phyloP scores from a whole-genome alignment of 1,140 invertebrate species.

The Phymastichus coffea region DNA sequence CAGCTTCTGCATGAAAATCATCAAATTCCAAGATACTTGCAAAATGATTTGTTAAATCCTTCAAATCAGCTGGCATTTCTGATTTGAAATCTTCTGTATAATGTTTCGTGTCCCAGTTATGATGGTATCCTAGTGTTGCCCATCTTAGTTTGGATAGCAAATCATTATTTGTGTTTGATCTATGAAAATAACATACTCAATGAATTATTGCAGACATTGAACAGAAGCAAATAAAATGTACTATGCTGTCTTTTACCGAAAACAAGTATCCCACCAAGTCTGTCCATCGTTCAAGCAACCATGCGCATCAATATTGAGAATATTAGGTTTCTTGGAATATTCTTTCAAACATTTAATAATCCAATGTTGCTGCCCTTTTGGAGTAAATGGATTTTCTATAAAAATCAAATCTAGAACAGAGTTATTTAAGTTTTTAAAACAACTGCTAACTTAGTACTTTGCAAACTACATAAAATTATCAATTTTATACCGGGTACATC shows the following conservation, averaged over 20 bases:
- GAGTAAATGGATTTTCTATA: slow-evolving; percentile 82
- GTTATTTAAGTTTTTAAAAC: slow-evolving; percentile 10
- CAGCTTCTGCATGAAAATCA: slow-evolving; percentile 79
- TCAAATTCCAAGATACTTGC: slow-evolving; percentile 63
- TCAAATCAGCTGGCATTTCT: slow-evolving; percentile 73
- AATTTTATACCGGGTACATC: slow-evolving; percentile 59
- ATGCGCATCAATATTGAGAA: slow-evolving; percentile 72
- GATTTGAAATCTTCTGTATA: slow-evolving; percentile 69
- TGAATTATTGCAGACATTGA: slow-evolving; percentile 27
- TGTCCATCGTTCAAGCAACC: slow-evolving; percentile 48
- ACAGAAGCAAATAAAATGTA: neutral
- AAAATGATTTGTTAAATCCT: slow-evolving; percentile 64
- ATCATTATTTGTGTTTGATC: slow-evolving; percentile 29
- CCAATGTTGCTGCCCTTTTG: slow-evolving; percentile 78
- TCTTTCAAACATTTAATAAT: slow-evolving; percentile 74
- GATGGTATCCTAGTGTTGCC: slow-evolving; percentile 92
- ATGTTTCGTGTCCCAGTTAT: slow-evolving; percentile 92
- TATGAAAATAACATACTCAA: slow-evolving; percentile 27
- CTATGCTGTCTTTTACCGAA: slow-evolving; percentile 39
- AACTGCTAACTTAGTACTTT: slow-evolving; percentile 1
- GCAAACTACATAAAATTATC: slow-evolving; percentile 6
- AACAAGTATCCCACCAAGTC: slow-evolving; percentile 57
- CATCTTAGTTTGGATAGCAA: slow-evolving; percentile 75
- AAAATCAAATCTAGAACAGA: slow-evolving; percentile 67
- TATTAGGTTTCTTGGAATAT: slow-evolving; percentile 76